These are phyloP conservation scores for Limulus polyphemus DNA, from an alignment of 2,888 invertebrate genomes.

Conservation along the genomic window DNA sequence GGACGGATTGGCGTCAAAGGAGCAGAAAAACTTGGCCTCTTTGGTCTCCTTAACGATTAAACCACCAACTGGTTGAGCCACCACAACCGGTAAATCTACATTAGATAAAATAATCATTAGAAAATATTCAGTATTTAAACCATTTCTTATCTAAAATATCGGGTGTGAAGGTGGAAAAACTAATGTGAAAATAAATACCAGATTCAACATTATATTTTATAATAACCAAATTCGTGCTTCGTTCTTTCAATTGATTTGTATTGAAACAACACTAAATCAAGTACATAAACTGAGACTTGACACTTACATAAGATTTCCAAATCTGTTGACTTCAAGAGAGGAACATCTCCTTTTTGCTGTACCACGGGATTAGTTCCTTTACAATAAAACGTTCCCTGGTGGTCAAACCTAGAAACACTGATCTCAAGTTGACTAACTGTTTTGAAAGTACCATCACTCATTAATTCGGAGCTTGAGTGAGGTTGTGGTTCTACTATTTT, in stretches of 20 bases:
- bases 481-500: constrained; percentile 10
- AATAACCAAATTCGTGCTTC: too few relatives aligned
- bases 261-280: too few relatives aligned
- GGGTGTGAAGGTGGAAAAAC: too few relatives aligned
- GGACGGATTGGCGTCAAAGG: constrained; percentile 25
- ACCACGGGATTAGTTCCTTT: constrained; percentile 26
- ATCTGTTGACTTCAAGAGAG: constrained; percentile 24
- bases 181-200: too few relatives aligned
- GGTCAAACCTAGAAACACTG: constrained; percentile 24
- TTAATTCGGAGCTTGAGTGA: constrained; percentile 11
- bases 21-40: constrained; percentile 22
- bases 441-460: constrained; percentile 19
- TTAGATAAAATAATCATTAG: too few relatives aligned
- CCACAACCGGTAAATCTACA: constrained; percentile 25
- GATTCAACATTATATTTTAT: too few relatives aligned
- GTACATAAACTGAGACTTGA: too few relatives aligned
- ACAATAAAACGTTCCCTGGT: constrained; percentile 24
- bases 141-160: too few relatives aligned
- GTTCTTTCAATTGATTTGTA: too few relatives aligned
- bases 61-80: constrained; percentile 25
- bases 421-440: constrained; percentile 21
- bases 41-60: constrained; percentile 24
- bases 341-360: constrained; percentile 19
- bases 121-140: too few relatives aligned
- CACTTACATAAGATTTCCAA: constrained; percentile 27